Conservation (phyloP, 2,797 vertebrate genomes). For the Champsocephalus esox region DNA sequence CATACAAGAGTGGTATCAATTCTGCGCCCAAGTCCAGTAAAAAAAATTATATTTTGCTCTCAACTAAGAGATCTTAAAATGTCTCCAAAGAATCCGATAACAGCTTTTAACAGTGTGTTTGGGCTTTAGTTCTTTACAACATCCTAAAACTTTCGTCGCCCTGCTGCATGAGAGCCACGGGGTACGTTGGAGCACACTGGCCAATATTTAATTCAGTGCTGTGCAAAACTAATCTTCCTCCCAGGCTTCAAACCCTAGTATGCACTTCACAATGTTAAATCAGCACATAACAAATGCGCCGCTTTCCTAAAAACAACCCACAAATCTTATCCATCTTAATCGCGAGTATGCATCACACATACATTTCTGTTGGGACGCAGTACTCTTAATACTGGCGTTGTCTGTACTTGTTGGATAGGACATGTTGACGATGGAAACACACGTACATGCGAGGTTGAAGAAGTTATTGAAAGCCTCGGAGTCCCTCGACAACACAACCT, state of each 20-base stretch:
- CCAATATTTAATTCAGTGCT: conserved; percentile 30
- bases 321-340: neutral
- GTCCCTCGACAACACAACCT: neutral
- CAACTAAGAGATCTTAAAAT: neutral
- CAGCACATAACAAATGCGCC: conserved; percentile 33
- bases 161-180: conserved; percentile 20
- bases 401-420: neutral
- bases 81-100: neutral
- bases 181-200: conserved; percentile 24
- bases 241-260: conserved; percentile 51
- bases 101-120: neutral
- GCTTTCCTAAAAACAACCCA: conserved; percentile 29
- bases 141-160: neutral
- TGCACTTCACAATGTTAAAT: conserved; percentile 46
- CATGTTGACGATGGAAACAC: neutral
- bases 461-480: neutral
- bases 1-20: no score
- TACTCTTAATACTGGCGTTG: neutral
- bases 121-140: neutral
- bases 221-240: conserved; percentile 45
- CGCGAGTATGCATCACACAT: no score
- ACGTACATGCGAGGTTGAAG: neutral
- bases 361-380: neutral
- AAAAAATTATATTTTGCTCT: neutral
- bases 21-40: neutral